phyloP scores from a whole-genome alignment of 2,888 invertebrate species.

The Idaea aversata region DNA sequence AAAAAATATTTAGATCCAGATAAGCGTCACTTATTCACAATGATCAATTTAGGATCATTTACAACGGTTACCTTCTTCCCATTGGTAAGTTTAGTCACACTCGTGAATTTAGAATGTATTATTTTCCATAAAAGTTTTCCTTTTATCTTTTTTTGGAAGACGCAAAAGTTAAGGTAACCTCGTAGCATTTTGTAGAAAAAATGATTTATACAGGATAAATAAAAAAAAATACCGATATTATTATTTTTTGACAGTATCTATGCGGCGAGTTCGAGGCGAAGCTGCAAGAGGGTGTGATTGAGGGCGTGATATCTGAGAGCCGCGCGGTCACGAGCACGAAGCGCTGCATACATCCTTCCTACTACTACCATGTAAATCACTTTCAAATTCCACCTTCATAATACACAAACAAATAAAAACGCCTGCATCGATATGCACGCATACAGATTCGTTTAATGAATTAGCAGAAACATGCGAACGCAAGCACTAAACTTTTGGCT shows the following conservation, averaged over 20 bases:
- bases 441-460: constrained; percentile 28
- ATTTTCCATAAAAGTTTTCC: not conserved
- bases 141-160: not conserved
- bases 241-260: constrained; percentile 48
- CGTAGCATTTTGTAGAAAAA: too few species aligned
- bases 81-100: constrained; percentile 47
- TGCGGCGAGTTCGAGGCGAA: constrained; percentile 62
- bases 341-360: constrained; percentile 66
- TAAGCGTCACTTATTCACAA: constrained; percentile 62
- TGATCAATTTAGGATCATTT: constrained; percentile 63
- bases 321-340: constrained; percentile 54
- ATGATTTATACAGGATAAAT: too few species aligned
- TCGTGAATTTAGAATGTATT: not conserved
- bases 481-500: constrained; percentile 33
- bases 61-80: constrained; percentile 60
- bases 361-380: constrained; percentile 67
- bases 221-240: not conserved
- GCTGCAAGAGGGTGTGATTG: constrained; percentile 48
- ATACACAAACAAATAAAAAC: constrained; percentile 27
- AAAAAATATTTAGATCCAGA: constrained; percentile 59
- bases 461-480: constrained; percentile 45
- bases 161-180: not conserved
- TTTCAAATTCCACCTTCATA: constrained; percentile 34
- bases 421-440: constrained; percentile 17
- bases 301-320: constrained; percentile 49